These are phyloP conservation scores for Melitaea cinxia DNA, from an alignment of 1,140 invertebrate species.

Conservation along the genomic window DNA sequence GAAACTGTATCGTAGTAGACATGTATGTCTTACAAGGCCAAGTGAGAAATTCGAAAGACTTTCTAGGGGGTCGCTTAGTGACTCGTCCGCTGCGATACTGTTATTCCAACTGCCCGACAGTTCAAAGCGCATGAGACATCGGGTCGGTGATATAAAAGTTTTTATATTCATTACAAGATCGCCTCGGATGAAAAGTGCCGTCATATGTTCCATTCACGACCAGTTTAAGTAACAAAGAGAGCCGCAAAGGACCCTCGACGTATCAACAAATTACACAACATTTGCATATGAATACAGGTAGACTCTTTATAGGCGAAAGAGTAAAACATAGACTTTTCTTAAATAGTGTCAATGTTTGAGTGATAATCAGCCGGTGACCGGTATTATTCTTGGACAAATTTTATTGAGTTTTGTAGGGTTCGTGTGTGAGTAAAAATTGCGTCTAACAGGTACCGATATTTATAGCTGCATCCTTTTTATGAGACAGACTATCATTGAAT, in stretches of 20 bases:
- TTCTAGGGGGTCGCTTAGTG: conserved; percentile 39
- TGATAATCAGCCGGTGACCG: conserved; percentile 34
- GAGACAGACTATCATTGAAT: background rate
- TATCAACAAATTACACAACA: conserved; percentile 79
- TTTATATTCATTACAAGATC: conserved; percentile 58
- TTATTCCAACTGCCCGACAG: conserved; percentile 63
- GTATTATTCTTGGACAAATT: conserved; percentile 6
- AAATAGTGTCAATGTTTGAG: conserved; percentile 70
- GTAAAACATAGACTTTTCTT: conserved; percentile 71
- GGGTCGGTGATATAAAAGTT: conserved; percentile 49
- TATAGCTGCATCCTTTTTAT: background rate
- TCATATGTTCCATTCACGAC: conserved; percentile 76
- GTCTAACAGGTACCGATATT: background rate
- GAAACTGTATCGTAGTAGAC: no score
- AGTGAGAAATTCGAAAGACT: conserved; percentile 51
- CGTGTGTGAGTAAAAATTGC: background rate
- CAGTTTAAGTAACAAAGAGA: conserved; percentile 69
- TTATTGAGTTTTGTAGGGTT: background rate
- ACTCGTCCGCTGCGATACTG: conserved; percentile 46
- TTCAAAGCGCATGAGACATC: conserved; percentile 64
- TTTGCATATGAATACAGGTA: conserved; percentile 71
- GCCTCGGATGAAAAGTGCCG: conserved; percentile 63
- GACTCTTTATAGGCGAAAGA: conserved; percentile 47
- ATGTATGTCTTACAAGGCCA: conserved; percentile 29
- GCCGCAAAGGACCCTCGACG: conserved; percentile 77